phyloP scores from a whole-genome alignment of 2,113 vertebrate species.

The Ovibos moschatus region DNA sequence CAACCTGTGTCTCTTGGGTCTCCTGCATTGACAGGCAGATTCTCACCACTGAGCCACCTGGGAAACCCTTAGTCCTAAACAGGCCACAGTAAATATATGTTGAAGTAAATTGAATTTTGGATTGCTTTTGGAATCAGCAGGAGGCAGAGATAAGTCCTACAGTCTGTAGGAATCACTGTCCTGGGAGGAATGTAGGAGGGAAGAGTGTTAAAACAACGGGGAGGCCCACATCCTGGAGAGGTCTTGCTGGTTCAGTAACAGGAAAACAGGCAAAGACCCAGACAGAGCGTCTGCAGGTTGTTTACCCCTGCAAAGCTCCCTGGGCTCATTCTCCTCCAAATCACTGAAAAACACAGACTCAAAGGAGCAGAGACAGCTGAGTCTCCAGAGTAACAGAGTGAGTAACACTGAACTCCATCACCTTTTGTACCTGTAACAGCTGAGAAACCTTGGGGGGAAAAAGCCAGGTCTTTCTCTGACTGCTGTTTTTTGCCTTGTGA shows the following conservation, averaged over 20 bases:
- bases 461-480: neutral
- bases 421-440: neutral
- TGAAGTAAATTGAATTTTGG: neutral
- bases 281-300: neutral
- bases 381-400: neutral
- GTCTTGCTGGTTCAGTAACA: neutral
- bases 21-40: neutral
- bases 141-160: neutral
- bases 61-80: neutral
- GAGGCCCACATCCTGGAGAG: fast-evolving
- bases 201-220: neutral
- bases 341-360: neutral
- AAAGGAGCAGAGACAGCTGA: neutral
- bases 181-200: neutral
- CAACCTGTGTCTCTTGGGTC: neutral
- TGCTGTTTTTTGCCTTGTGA: neutral
- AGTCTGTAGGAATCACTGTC: neutral
- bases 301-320: neutral
- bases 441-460: neutral
- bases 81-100: neutral
- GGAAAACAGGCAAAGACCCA: neutral
- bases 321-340: neutral
- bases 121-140: neutral
- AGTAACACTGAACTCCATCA: too few relatives aligned
- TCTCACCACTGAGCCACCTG: neutral